A percentile compares a stretch with the other conserved stretches of the same genome.
These are phyloP conservation scores for Notiomystis cincta DNA, from an alignment of 2,113 vertebrate species.

Conservation along the genomic window DNA sequence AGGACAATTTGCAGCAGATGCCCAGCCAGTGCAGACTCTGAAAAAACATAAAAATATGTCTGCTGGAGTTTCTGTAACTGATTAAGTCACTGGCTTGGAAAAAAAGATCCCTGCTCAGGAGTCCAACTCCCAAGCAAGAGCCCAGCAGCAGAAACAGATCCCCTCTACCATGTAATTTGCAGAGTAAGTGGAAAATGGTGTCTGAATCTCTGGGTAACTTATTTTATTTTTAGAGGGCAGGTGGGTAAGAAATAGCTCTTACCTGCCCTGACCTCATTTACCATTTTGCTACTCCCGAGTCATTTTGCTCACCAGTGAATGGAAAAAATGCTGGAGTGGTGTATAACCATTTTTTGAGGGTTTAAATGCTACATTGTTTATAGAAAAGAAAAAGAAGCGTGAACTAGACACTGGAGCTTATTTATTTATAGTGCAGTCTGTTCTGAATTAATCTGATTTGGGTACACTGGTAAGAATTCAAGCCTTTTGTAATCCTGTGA, in stretches of 20 bases:
- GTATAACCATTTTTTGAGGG: background rate
- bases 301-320: background rate
- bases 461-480: background rate
- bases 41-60: background rate
- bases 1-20: background rate
- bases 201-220: background rate
- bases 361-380: slow-evolving; percentile 17
- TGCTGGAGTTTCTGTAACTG: background rate
- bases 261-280: slow-evolving; percentile 27
- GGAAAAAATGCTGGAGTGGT: slow-evolving; percentile 19
- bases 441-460: background rate
- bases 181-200: background rate
- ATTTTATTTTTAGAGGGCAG: slow-evolving; percentile 4
- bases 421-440: background rate
- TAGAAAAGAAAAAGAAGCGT: background rate
- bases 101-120: background rate
- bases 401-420: background rate
- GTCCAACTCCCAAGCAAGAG: background rate
- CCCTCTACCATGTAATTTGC: background rate
- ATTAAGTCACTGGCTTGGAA: background rate
- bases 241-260: slow-evolving; percentile 11
- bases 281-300: background rate
- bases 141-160: background rate
- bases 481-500: background rate
- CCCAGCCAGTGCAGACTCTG: background rate